Evolutionary conservation across 2,888 invertebrate genomes (phyloP).

Genomic region (Drosophila prolongata): DNA sequence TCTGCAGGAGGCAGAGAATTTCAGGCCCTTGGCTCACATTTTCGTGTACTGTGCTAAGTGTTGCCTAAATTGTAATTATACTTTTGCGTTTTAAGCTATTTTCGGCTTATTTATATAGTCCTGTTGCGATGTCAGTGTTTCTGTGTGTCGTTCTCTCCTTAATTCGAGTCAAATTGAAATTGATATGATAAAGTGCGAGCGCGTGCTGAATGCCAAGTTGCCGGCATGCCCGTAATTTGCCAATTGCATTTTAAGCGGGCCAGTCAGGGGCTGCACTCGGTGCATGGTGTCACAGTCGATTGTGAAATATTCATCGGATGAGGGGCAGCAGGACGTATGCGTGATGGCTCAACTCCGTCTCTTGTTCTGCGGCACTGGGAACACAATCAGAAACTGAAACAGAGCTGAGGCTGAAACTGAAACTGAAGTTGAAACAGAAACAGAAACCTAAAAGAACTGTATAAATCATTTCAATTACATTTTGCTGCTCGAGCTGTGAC

Average conservation of each 20-base stretch:
- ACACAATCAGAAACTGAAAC: not conserved
- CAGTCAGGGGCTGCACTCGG: constrained; percentile 21
- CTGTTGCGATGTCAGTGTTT: constrained; percentile 45
- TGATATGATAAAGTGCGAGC: constrained; percentile 64
- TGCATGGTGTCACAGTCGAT: constrained; percentile 40
- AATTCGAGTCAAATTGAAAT: constrained; percentile 63
- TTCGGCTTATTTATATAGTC: constrained; percentile 56
- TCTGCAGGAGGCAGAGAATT: constrained; percentile 15
- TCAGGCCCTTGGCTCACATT: constrained; percentile 32
- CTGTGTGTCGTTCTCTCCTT: constrained; percentile 22
- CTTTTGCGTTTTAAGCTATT: constrained; percentile 66
- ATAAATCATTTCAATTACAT: constrained; percentile 77
- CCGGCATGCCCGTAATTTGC: constrained; percentile 62
- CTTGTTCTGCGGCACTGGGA: not conserved
- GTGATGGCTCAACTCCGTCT: constrained; percentile 48
- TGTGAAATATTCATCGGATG: constrained; percentile 29
- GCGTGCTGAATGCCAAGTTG: constrained; percentile 47
- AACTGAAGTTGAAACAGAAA: constrained; percentile 4
- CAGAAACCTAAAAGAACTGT: constrained; percentile 56
- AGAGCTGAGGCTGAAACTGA: constrained; percentile 2
- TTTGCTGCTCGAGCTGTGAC: constrained; percentile 66
- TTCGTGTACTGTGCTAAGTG: constrained; percentile 67
- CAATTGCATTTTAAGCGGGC: constrained; percentile 75
- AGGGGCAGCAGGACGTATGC: constrained; percentile 58
- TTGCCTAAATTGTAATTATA: constrained; percentile 78